phyloP scores from a whole-genome alignment of 2,797 vertebrate genomes.

The Rhabdophis nuchalis region DNA sequence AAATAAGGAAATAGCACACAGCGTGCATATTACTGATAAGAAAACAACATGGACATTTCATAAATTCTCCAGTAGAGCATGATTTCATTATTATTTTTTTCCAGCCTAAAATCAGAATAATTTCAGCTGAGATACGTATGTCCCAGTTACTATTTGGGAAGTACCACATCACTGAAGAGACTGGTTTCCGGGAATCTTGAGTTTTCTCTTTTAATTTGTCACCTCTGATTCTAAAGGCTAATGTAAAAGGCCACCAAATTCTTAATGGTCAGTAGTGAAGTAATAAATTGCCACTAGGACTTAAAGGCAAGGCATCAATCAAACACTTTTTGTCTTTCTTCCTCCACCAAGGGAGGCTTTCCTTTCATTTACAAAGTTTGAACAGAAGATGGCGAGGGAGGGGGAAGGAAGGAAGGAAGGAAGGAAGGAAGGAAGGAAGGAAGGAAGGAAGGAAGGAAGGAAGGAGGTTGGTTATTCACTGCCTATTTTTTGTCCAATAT shows the following conservation, averaged over 20 bases:
- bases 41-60: background rate
- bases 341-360: conserved; percentile 10
- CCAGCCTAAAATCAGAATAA: background rate
- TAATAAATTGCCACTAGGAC: conserved; percentile 24
- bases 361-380: background rate
- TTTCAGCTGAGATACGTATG: background rate
- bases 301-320: conserved; percentile 24
- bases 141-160: background rate
- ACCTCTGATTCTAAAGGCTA: conserved; percentile 20
- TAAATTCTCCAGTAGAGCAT: background rate
- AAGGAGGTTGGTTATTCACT: too few relatives aligned
- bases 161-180: background rate
- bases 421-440: background rate
- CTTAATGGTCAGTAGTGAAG: conserved; percentile 21
- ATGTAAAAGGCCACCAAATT: conserved; percentile 13
- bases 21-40: background rate
- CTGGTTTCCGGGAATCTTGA: conserved; percentile 12
- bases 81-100: background rate
- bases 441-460: background rate
- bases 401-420: rapidly evolving
- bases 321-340: conserved; percentile 30
- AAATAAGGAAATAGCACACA: too few relatives aligned
- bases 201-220: conserved; percentile 31
- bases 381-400: background rate
- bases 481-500: too few relatives aligned